Conservation (phyloP, 1,140 invertebrate genomes). For the Pomacea maculata region DNA sequence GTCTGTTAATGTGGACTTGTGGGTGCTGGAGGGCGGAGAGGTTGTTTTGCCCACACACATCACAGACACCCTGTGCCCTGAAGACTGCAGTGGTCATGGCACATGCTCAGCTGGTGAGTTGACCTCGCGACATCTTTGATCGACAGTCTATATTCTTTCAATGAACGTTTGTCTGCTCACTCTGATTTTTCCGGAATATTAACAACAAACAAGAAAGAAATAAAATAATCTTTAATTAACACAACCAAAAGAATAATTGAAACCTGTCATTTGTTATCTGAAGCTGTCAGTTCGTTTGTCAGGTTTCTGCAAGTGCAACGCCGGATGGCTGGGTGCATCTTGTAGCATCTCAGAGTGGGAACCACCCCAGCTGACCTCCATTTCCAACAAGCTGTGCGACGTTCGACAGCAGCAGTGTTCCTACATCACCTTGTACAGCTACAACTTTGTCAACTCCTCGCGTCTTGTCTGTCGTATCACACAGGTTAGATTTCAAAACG, state of each 20-base stretch:
- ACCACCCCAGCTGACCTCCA: conserved; percentile 28
- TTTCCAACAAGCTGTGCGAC: conserved; percentile 35
- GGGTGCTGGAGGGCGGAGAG: conserved; percentile 26
- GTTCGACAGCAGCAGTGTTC: conserved; percentile 22
- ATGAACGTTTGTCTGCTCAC: too few relatives aligned
- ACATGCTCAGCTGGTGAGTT: conserved; percentile 36
- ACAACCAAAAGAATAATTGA: too few relatives aligned
- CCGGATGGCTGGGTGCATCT: conserved; percentile 34
- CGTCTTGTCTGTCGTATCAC: conserved; percentile 37
- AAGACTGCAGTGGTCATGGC: conserved; percentile 41
- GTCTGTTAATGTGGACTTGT: conserved; percentile 37
- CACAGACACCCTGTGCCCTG: conserved; percentile 34
- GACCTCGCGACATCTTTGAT: not conserved
- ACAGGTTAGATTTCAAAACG: not conserved
- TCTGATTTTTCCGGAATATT: too few relatives aligned
- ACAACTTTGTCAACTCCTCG: conserved; percentile 35
- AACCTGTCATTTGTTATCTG: too few relatives aligned
- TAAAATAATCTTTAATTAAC: too few relatives aligned
- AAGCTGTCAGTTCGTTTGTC: conserved; percentile 1
- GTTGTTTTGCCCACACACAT: conserved; percentile 28
- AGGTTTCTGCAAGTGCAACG: conserved; percentile 43
- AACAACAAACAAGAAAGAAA: too few relatives aligned
- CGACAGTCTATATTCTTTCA: too few relatives aligned
- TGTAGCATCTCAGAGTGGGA: conserved; percentile 33
- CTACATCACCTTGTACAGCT: conserved; percentile 32